A percentile compares a stretch with the other conserved stretches of the same genome.
Conservation (phyloP, 2,797 vertebrate genomes). For the Eupleurogrammus muticus region DNA sequence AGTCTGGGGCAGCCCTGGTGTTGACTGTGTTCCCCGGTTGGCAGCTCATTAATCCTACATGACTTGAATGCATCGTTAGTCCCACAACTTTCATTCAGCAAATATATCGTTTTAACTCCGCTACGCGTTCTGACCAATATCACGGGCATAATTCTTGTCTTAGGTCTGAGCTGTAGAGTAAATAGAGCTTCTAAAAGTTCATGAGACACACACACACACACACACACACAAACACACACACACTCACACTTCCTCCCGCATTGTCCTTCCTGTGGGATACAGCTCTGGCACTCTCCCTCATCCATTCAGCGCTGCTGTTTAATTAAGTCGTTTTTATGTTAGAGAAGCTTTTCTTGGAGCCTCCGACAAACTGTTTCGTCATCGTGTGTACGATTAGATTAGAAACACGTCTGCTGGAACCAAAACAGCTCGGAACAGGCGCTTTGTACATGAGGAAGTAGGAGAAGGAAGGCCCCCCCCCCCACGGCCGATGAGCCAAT, state of each 20-base stretch:
- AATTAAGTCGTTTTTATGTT: constrained; percentile 71
- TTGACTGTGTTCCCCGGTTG: constrained; percentile 41
- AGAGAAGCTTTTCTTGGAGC: constrained; percentile 42
- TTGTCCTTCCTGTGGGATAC: constrained; percentile 62
- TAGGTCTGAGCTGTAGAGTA: neutral
- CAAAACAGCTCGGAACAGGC: constrained; percentile 24
- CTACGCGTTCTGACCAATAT: neutral
- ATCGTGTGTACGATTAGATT: constrained; percentile 62
- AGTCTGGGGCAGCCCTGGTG: constrained; percentile 11
- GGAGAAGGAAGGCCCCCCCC: neutral
- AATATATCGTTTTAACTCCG: constrained; percentile 8
- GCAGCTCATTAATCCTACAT: constrained; percentile 47
- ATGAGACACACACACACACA: constrained; percentile 27
- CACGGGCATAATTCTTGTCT: neutral
- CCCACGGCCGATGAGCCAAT: neutral
- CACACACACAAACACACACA: constrained; percentile 30
- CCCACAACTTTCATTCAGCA: neutral
- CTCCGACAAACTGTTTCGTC: constrained; percentile 63
- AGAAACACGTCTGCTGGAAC: constrained; percentile 55
- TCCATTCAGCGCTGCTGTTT: constrained; percentile 59
- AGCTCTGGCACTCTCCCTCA: constrained; percentile 40
- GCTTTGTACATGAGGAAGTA: constrained; percentile 16
- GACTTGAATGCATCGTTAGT: constrained; percentile 53
- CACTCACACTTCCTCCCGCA: constrained; percentile 58
- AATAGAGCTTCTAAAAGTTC: constrained; percentile 8